Conservation (phyloP, 2,888 invertebrate genomes). For the Sclerodermus sp. region DNA sequence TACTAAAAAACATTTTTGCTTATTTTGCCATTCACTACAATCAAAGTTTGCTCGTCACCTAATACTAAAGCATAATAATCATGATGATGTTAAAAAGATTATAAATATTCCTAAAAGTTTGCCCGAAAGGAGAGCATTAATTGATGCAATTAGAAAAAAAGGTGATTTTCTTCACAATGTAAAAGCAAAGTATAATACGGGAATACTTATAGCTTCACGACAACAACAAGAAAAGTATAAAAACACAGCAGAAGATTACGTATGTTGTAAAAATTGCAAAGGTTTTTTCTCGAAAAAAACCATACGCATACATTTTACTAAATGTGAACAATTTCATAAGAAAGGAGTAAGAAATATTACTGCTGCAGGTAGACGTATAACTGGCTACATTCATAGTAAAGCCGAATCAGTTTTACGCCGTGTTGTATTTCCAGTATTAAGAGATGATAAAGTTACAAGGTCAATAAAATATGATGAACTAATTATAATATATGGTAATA, state of each 20-base stretch:
- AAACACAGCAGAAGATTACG: slow-evolving; percentile 13
- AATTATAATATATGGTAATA: slow-evolving; percentile 22
- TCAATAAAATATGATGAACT: slow-evolving; percentile 22
- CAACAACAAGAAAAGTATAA: slow-evolving; percentile 8
- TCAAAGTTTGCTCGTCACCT: slow-evolving; percentile 17
- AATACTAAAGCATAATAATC: slow-evolving; percentile 7
- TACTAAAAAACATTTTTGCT: slow-evolving; percentile 18
- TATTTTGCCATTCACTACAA: slow-evolving; percentile 15
- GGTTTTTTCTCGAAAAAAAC: slow-evolving; percentile 13
- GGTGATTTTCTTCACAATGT: slow-evolving; percentile 16
- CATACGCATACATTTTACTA: slow-evolving; percentile 9
- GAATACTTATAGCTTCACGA: slow-evolving; percentile 11
- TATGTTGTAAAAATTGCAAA: slow-evolving; percentile 16
- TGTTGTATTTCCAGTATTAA: slow-evolving; percentile 20
- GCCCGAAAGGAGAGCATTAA: slow-evolving; percentile 9
- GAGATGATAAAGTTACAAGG: slow-evolving; percentile 20
- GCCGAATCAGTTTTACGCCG: slow-evolving; percentile 6
- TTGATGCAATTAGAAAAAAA: slow-evolving; percentile 11
- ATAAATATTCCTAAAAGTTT: slow-evolving; percentile 1
- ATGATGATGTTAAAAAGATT: slow-evolving; percentile 19
- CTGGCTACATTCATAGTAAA: slow-evolving; percentile 13
- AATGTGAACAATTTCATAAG: slow-evolving; percentile 9
- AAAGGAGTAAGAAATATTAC: neutral
- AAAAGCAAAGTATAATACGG: slow-evolving; percentile 11
- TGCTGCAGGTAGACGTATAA: neutral